phyloP scores from a whole-genome alignment of 2,797 vertebrate species.

The Fistularia tabacaria region DNA sequence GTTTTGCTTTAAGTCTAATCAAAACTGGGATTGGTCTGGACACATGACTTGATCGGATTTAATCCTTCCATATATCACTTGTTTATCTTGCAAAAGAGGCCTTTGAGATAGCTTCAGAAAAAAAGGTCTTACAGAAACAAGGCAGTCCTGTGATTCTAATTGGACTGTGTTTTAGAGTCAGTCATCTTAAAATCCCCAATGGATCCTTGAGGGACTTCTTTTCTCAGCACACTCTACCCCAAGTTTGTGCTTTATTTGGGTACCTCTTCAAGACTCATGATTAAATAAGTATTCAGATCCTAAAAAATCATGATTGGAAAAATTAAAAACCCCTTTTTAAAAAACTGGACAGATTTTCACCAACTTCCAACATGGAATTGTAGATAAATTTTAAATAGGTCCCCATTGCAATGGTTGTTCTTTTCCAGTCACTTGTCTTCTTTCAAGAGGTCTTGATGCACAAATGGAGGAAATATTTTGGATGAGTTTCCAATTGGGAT shows the following conservation, averaged over 20 bases:
- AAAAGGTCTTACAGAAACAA: slow-evolving; percentile 18
- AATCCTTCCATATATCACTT: too few species aligned
- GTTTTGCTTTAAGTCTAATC: slow-evolving; percentile 7
- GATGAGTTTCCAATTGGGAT: slow-evolving; percentile 18
- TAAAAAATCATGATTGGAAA: too few species aligned
- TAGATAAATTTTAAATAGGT: neutral
- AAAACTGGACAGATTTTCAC: neutral
- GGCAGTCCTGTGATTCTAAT: slow-evolving; percentile 28
- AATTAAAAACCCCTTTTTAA: too few species aligned
- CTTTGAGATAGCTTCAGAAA: neutral
- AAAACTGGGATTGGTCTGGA: neutral
- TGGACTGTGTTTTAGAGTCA: slow-evolving; percentile 29
- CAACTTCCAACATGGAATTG: slow-evolving; percentile 37
- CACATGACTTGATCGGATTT: neutral
- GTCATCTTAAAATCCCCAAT: slow-evolving; percentile 15
- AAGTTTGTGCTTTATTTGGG: too few species aligned
- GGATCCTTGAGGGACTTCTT: slow-evolving; percentile 3
- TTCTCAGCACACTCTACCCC: too few species aligned
- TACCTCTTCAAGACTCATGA: too few species aligned
- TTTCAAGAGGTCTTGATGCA: slow-evolving; percentile 33
- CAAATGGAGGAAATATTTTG: slow-evolving; percentile 9
- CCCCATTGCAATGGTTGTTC: slow-evolving; percentile 5
- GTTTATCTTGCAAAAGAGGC: neutral
- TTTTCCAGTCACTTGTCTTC: slow-evolving; percentile 26
- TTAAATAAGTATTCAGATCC: too few species aligned